A percentile compares a stretch with the other conserved stretches of the same genome.
These are phyloP conservation scores for Tribolium castaneum DNA, from an alignment of 1,140 invertebrate genomes.

Conservation along the genomic window DNA sequence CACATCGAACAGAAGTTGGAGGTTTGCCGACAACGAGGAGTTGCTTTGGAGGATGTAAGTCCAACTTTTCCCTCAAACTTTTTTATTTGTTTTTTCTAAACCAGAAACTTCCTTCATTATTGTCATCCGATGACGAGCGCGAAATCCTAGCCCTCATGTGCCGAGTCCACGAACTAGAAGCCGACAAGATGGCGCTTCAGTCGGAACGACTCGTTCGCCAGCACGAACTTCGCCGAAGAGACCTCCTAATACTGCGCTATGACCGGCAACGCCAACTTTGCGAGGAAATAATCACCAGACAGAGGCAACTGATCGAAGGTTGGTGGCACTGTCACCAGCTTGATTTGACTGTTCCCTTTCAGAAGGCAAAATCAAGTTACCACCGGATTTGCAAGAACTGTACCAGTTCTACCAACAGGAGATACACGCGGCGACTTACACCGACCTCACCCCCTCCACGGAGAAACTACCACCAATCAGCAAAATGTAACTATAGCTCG, in stretches of 20 bases:
- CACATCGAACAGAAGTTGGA: constrained; percentile 84
- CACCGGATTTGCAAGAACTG: constrained; percentile 84
- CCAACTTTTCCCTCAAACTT: neutral
- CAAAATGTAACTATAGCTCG: constrained; percentile 62
- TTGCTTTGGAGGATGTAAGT: constrained; percentile 83
- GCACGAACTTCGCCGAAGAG: constrained; percentile 85
- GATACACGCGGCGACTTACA: constrained; percentile 80
- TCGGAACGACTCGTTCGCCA: constrained; percentile 85
- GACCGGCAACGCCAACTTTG: constrained; percentile 86
- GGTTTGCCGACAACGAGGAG: constrained; percentile 77
- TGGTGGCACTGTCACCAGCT: neutral
- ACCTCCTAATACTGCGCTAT: constrained; percentile 84
- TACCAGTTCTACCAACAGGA: constrained; percentile 89
- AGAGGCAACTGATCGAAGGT: constrained; percentile 89
- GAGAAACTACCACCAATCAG: constrained; percentile 66
- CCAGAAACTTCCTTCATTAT: constrained; percentile 84
- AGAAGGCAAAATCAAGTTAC: constrained; percentile 76
- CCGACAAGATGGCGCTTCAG: constrained; percentile 91
- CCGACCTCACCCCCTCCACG: constrained; percentile 67
- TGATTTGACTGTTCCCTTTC: constrained; percentile 33
- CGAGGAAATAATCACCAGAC: constrained; percentile 91
- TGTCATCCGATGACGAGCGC: constrained; percentile 87
- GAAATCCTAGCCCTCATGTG: constrained; percentile 87
- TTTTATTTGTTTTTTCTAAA: neutral
- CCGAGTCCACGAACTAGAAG: constrained; percentile 90